A percentile compares a stretch with the other conserved stretches of the same genome.
These are phyloP conservation scores for Pangasius macronema DNA, from an alignment of 2,797 vertebrate genomes.

Conservation along the genomic window DNA sequence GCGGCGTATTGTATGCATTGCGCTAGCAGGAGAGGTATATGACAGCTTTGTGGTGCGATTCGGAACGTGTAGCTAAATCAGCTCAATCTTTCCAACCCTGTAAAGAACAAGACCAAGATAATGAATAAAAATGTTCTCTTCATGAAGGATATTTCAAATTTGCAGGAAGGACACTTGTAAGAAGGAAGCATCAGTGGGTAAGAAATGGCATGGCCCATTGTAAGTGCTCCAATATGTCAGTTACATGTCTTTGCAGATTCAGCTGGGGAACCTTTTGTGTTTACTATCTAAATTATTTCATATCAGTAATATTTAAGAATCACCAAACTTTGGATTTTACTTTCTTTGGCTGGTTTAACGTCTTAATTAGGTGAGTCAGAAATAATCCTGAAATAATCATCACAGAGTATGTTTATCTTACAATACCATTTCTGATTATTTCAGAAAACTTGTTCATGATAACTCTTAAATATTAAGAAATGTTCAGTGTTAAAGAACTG, in stretches of 20 bases:
- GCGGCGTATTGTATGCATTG: not conserved
- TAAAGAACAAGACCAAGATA: not conserved
- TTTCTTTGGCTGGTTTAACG: not conserved
- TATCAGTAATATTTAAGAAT: not conserved
- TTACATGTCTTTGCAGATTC: not conserved
- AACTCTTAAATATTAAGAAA: conserved; percentile 74
- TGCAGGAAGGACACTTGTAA: too few relatives aligned
- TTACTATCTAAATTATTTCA: not conserved
- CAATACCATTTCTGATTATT: not conserved
- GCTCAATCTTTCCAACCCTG: not conserved
- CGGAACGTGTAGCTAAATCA: not conserved
- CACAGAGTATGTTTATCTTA: not conserved
- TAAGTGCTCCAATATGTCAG: not conserved
- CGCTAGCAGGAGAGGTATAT: not conserved
- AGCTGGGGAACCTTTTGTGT: not conserved
- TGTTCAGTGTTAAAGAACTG: not conserved
- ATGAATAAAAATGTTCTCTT: too few relatives aligned
- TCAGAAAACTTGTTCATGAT: conserved; percentile 63
- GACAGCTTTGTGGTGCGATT: not conserved
- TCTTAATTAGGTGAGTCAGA: not conserved
- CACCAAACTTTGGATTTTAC: not conserved
- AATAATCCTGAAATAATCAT: not conserved
- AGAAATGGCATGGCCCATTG: not conserved
- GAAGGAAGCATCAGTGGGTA: not conserved
- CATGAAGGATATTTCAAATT: too few relatives aligned